Evolutionary conservation across 2,113 vertebrate species (phyloP).

Genomic region (Triplophysa siluroides): DNA sequence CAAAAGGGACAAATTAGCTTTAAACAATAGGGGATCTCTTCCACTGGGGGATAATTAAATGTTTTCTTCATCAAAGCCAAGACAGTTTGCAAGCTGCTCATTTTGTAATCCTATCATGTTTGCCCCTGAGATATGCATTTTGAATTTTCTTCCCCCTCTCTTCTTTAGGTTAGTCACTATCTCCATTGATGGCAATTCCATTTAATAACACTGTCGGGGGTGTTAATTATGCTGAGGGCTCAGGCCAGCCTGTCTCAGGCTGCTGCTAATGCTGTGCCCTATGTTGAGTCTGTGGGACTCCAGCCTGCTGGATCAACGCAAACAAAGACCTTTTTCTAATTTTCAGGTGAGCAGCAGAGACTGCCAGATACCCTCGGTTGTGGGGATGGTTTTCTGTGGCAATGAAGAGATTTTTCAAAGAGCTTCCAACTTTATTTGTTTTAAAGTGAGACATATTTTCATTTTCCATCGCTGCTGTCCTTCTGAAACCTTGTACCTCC

Average conservation of each 20-base stretch:
- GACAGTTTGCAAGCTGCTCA: slow-evolving; percentile 92
- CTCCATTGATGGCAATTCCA: slow-evolving; percentile 70
- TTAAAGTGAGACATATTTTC: too few species aligned
- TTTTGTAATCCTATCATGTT: slow-evolving; percentile 87
- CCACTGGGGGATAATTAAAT: slow-evolving; percentile 90
- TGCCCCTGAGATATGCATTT: slow-evolving; percentile 77
- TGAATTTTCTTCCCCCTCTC: slow-evolving; percentile 59
- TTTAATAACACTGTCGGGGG: slow-evolving; percentile 78
- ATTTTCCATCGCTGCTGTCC: too few species aligned
- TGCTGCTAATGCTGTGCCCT: slow-evolving; percentile 68
- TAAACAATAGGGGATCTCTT: slow-evolving; percentile 88
- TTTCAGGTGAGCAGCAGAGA: slow-evolving; percentile 43
- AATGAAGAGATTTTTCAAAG: background rate
- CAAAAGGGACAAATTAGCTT: slow-evolving; percentile 85
- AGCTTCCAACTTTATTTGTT: too few species aligned
- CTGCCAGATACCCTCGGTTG: background rate
- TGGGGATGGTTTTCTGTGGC: background rate
- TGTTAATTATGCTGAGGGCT: slow-evolving; percentile 77
- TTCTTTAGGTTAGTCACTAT: slow-evolving; percentile 63
- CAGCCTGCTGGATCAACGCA: slow-evolving; percentile 54
- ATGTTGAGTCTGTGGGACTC: slow-evolving; percentile 58
- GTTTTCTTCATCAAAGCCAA: slow-evolving; percentile 87
- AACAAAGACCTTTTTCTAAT: slow-evolving; percentile 66
- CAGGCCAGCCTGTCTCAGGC: slow-evolving; percentile 66
- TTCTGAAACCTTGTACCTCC: too few species aligned